phyloP scores from a whole-genome alignment of 2,113 vertebrate species.

The Tauraco erythrolophus region DNA sequence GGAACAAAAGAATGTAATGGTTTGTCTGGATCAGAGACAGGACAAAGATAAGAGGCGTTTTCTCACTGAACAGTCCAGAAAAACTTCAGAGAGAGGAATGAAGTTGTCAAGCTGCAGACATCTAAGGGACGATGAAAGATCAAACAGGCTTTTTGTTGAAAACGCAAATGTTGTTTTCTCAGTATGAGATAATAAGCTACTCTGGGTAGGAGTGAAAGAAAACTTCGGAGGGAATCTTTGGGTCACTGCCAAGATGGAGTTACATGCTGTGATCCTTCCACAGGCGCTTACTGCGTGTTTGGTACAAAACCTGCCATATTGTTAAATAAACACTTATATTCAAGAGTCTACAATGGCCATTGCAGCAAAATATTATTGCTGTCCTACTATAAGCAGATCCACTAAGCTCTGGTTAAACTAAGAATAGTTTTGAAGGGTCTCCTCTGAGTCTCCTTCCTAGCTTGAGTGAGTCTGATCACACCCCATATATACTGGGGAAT shows the following conservation, averaged over 20 bases:
- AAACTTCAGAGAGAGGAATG: background rate
- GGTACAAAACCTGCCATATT: background rate
- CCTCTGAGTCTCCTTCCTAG: background rate
- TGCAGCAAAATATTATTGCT: background rate
- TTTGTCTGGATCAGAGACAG: background rate
- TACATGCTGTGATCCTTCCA: background rate
- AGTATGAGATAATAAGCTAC: background rate
- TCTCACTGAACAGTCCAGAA: background rate
- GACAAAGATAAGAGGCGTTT: background rate
- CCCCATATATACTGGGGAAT: background rate
- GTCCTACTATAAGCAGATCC: background rate
- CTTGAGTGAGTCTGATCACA: background rate
- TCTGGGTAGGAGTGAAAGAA: background rate
- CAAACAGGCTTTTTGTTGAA: background rate
- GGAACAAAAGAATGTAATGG: background rate
- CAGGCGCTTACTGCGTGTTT: accelerated
- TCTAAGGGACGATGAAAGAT: background rate
- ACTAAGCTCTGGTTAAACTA: background rate
- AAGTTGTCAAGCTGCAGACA: background rate
- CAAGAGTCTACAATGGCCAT: background rate
- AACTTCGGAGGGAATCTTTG: background rate
- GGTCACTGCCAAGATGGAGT: background rate
- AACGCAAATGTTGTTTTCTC: background rate
- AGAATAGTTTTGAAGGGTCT: background rate
- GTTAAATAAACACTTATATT: background rate